These are phyloP conservation scores for Carassius gibelio DNA, from an alignment of 2,113 vertebrate species.

Conservation along the genomic window DNA sequence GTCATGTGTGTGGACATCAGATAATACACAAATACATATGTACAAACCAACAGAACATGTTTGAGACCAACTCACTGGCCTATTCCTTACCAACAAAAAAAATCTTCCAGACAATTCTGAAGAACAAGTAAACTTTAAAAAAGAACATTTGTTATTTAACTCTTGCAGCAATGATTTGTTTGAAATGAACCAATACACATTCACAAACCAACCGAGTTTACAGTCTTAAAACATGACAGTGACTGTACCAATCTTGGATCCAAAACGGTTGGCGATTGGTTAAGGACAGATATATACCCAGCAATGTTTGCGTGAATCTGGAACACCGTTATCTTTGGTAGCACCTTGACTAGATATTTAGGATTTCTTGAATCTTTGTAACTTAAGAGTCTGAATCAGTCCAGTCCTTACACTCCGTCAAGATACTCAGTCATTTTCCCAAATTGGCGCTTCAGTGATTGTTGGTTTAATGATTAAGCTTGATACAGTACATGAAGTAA, in stretches of 20 bases:
- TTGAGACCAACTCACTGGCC: neutral
- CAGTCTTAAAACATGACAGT: neutral
- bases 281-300: neutral
- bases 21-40: conserved; percentile 37
- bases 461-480: conserved; percentile 11
- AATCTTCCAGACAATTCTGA: neutral
- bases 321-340: neutral
- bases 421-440: neutral
- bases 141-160: neutral
- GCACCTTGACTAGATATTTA: neutral
- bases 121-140: neutral
- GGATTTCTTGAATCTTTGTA: neutral
- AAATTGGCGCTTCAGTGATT: neutral
- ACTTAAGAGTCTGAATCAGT: neutral
- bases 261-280: neutral
- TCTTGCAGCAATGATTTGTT: neutral
- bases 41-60: conserved; percentile 13
- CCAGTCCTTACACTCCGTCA: neutral
- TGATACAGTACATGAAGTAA: conserved; percentile 20
- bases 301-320: neutral
- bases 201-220: neutral
- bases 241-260: too few relatives aligned
- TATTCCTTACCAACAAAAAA: neutral
- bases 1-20: neutral
- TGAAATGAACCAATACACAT: neutral